These are phyloP conservation scores for Anarhynchus alexandrinus DNA, from an alignment of 2,113 vertebrate genomes.

Conservation along the genomic window DNA sequence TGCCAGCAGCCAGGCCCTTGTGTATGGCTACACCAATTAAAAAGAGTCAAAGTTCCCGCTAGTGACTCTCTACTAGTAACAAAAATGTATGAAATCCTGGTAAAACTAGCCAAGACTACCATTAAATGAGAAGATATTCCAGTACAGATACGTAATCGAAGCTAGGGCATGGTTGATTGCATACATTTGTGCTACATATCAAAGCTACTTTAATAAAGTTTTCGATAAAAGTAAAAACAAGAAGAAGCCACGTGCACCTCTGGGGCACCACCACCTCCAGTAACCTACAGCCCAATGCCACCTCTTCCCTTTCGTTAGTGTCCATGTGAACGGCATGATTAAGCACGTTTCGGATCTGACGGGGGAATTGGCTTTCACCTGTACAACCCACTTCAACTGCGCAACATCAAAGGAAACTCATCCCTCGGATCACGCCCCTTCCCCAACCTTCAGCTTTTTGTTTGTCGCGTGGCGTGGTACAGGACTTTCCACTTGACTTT, in stretches of 20 bases:
- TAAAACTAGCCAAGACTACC: neutral
- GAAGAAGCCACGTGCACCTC: neutral
- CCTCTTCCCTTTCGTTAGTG: neutral
- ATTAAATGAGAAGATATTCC: neutral
- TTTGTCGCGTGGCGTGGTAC: accelerated
- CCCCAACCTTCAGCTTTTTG: neutral
- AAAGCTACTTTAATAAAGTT: neutral
- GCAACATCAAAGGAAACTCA: accelerated
- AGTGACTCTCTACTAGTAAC: neutral
- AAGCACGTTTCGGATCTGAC: accelerated
- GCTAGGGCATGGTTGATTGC: neutral
- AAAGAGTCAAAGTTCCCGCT: conserved; percentile 35
- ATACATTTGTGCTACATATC: neutral
- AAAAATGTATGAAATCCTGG: neutral
- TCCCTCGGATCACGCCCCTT: neutral
- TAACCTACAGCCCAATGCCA: accelerated
- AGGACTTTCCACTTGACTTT: neutral
- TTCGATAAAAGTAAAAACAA: neutral
- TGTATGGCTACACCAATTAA: neutral
- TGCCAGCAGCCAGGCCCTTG: conserved; percentile 64
- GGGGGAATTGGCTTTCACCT: neutral
- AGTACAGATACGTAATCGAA: neutral
- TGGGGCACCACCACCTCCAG: neutral
- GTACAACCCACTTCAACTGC: accelerated
- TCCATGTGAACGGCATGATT: neutral